Conservation (phyloP, 2,797 vertebrate species). For the Danio albolineatus region DNA sequence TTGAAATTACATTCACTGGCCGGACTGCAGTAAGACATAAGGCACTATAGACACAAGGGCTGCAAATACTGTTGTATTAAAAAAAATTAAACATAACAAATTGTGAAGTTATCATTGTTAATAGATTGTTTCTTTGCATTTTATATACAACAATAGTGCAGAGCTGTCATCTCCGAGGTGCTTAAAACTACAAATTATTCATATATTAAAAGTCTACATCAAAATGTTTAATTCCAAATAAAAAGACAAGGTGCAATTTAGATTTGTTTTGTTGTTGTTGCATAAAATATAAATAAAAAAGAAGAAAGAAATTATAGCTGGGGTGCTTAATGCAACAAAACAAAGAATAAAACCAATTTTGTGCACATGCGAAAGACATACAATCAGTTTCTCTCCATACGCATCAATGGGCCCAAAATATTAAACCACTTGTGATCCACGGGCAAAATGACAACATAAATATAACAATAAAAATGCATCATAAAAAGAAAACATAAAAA, state of each 20-base stretch:
- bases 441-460: constrained; percentile 40
- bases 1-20: constrained; percentile 50
- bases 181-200: neutral
- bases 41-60: constrained; percentile 5
- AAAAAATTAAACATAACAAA: neutral
- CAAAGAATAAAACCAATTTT: constrained; percentile 26
- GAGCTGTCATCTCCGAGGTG: constrained; percentile 6
- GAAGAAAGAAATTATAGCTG: neutral
- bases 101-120: neutral
- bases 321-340: neutral
- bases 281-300: no score
- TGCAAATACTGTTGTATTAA: neutral
- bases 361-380: neutral
- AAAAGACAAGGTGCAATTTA: neutral
- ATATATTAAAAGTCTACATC: neutral
- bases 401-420: constrained; percentile 24
- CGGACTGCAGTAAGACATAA: constrained; percentile 18
- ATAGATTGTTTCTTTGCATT: constrained; percentile 3
- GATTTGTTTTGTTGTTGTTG: neutral
- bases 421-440: neutral
- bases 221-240: neutral
- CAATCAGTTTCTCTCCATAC: constrained; percentile 9
- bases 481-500: neutral
- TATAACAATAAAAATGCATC: constrained; percentile 38
- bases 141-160: constrained; percentile 28